phyloP scores from a whole-genome alignment of 2,113 vertebrate genomes.

The Anolis sagrei region DNA sequence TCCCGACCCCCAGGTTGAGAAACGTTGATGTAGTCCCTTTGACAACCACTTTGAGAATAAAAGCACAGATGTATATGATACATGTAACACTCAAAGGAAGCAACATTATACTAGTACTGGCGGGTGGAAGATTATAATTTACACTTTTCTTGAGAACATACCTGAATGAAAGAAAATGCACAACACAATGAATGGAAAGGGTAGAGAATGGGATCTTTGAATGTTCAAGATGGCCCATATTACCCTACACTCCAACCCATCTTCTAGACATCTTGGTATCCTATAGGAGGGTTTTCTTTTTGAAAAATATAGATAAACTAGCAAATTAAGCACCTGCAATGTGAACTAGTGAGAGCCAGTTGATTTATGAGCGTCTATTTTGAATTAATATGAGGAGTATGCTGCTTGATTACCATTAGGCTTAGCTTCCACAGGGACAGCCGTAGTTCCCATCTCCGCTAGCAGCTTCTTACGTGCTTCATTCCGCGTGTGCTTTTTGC shows the following conservation, averaged over 20 bases:
- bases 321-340: neutral
- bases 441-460: conserved; percentile 71
- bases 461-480: conserved; percentile 76
- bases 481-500: conserved; percentile 86
- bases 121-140: fast-evolving
- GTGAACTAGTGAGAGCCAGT: neutral
- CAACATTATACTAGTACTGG: too few species aligned
- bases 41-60: neutral
- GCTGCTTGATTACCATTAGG: conserved; percentile 53
- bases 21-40: too few species aligned
- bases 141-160: neutral
- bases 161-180: neutral
- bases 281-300: neutral
- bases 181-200: neutral
- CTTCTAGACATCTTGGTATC: neutral
- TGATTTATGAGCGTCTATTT: neutral
- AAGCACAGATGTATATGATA: neutral
- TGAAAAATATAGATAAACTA: neutral
- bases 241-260: too few species aligned
- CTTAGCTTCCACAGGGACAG: conserved; percentile 62
- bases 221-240: neutral
- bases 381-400: neutral
- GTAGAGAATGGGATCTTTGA: neutral
- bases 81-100: too few species aligned
- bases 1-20: too few species aligned